Evolutionary conservation across 2,113 vertebrate genomes (phyloP), one percentile per base, ranked within the genome.

Genomic region (Malurus cyaneus): DNA sequence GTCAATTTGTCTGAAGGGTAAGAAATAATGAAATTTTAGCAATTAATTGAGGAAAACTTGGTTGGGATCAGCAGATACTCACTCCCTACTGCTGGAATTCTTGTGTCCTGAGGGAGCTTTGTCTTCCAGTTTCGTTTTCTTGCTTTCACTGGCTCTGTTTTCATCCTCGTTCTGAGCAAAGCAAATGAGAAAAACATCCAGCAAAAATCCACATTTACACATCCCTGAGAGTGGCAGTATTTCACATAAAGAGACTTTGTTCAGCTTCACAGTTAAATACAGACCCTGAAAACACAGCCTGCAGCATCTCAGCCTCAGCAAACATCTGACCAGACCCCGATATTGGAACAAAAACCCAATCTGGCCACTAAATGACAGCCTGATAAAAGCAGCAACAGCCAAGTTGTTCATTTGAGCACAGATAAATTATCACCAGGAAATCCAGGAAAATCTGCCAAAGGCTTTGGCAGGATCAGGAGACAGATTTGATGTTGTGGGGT

Each of bases 71-170:
- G n/a, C 47, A 67, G 77, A 69, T 90, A 98, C 99, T 96, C 97
- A 99, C 99, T 99, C 99, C 98, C 98, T 99, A 70, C 95, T 99
- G 97, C 96, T 98, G 19, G 98, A 98, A 92, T 96, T 97, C 96
- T 99, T 99, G 97, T 99, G 99, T 96, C 98, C 98, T 42, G 98
- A 98, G 19, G 97, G 92, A 84, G 97, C 97, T 96, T 99, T 99
- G 24, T 99, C 99, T 86, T 99, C 99, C 15, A 97, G 96, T 97
- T 99, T 99, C 50, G 98, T 98, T 93, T 99, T 98, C 97, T 99
- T 99, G 98, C 97, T 98, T 74, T 99, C 99, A 88, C 96, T 98
- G 96, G 98, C 98, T 93, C 98, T 90, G 92, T 95, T 97, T 81
- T 99, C 99, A 36, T 99, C 99, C 28, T 99, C 98, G 32, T 98